Percentiles rank a stretch among this genome's conserved stretches.
Conservation (phyloP, 2,888 invertebrate species). For the Xylota sylvarum region DNA sequence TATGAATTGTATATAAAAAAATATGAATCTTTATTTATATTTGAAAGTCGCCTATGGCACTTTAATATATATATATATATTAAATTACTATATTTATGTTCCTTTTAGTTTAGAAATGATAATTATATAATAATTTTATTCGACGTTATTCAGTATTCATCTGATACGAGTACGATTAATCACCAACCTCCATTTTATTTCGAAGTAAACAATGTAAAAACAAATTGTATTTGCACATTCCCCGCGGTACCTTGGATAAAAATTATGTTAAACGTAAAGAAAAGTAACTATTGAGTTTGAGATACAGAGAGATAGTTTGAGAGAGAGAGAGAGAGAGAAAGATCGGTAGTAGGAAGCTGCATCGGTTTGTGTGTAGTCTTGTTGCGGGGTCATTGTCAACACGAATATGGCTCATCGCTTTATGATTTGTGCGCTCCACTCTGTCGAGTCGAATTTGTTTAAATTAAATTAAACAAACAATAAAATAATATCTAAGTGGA, state of each 20-base stretch:
- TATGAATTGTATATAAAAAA: conserved; percentile 76
- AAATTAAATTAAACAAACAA: conserved; percentile 11
- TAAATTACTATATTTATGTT: conserved; percentile 63
- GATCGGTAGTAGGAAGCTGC: conserved; percentile 54
- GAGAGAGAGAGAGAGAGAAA: conserved; percentile 8
- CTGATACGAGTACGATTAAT: conserved; percentile 48
- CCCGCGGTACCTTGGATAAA: conserved; percentile 66
- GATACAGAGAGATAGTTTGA: not conserved
- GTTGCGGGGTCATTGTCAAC: conserved; percentile 48
- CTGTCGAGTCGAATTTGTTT: conserved; percentile 23
- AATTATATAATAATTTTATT: conserved; percentile 54
- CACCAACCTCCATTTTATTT: conserved; percentile 51
- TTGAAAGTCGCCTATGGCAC: conserved; percentile 77
- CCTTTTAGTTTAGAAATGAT: conserved; percentile 44
- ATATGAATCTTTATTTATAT: conserved; percentile 71
- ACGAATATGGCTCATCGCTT: conserved; percentile 17
- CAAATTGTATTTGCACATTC: conserved; percentile 73
- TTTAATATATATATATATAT: conserved; percentile 55
- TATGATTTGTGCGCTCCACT: conserved; percentile 60
- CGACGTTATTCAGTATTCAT: conserved; percentile 53
- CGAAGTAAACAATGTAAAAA: conserved; percentile 46
- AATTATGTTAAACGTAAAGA: conserved; percentile 22
- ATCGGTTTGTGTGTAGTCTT: conserved; percentile 30
- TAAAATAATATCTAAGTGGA: not conserved
- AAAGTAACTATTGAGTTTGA: conserved; percentile 42